Evolutionary conservation across 1,140 invertebrate genomes (phyloP), one percentile per base, ranked within the genome.

Genomic region (Solenopsis fugax): DNA sequence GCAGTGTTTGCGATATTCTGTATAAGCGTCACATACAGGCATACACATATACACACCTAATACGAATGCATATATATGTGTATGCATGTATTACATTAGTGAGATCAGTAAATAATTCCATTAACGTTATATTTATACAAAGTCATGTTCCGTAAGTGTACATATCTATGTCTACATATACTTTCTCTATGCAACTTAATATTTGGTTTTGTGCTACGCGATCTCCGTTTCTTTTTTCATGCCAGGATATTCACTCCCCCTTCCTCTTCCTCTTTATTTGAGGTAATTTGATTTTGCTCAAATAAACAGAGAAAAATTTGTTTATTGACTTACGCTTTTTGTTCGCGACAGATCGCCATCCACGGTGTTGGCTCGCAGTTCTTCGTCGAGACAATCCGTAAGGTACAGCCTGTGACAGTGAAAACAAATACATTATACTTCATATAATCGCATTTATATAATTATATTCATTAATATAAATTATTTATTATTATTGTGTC

Each of bases 221-320:
- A 90, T 77, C 52, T 88, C 65, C 13, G 21, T 78, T 10, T 77
- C 82, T 21, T 77, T 12, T 80, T 85, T 24, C 37, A 45, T 5
- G 54, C 60, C 52, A 48, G 58, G 41, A 72, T 65, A 80, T 41
- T 87, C 48, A 88, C 54, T 86, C 76, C 7, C 75, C 64, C 81
- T 56, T 88, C 88, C 62, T 91, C 92, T 87, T 93, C 86, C 94
- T 94, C 72, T 93, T 94, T 88, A 94, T 93, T 92, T 94, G 93
- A 93, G 94, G 92, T 94, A 94, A 93, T 95, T 95, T 95, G 94
- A 95, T 95, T 95, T 93, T 93, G 93, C 94, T 93, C 94, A 95
- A 93, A 93, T 94, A 94, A 94, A 93, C 94, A 58, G 94, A 94
- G 89, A 95, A 93, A 92, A 95, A 94, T 92, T 93, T 93, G 87